phyloP scores from a whole-genome alignment of 2,888 invertebrate species.

The Troglohyphantes excavatus region DNA sequence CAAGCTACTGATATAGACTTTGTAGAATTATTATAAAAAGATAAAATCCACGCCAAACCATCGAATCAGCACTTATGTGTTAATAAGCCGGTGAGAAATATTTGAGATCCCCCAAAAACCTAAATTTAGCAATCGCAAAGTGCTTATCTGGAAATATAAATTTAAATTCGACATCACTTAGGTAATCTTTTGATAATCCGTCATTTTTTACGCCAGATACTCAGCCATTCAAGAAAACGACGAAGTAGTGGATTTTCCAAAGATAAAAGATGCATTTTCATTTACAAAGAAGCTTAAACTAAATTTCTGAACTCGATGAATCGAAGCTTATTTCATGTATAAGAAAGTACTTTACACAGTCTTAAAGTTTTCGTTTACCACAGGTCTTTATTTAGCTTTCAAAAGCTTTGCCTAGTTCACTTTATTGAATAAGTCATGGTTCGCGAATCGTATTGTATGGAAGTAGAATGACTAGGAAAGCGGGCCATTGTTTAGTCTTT shows the following conservation, averaged over 20 bases:
- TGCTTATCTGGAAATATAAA: too few relatives aligned
- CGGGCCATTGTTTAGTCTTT: too few relatives aligned
- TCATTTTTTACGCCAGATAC: background rate
- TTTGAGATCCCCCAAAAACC: too few relatives aligned
- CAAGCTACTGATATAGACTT: too few relatives aligned
- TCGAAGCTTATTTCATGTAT: background rate
- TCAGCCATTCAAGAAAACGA: background rate
- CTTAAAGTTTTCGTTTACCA: background rate
- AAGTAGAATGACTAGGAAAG: background rate
- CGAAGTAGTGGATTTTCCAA: background rate
- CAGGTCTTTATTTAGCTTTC: background rate
- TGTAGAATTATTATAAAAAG: too few relatives aligned
- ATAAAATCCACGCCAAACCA: too few relatives aligned
- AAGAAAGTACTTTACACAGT: too few relatives aligned
- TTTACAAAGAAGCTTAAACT: slow-evolving; percentile 1
- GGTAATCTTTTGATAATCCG: background rate
- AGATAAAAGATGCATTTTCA: background rate
- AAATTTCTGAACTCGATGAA: background rate
- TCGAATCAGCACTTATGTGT: too few relatives aligned
- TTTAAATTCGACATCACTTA: too few relatives aligned
- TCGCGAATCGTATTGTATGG: background rate
- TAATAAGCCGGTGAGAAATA: too few relatives aligned
- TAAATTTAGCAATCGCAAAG: too few relatives aligned
- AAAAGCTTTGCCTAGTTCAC: background rate
- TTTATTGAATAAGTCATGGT: background rate